A percentile compares a stretch with the other conserved stretches of the same genome.
Conservation (phyloP, 2,888 invertebrate genomes). For the Branchellion lobata region DNA sequence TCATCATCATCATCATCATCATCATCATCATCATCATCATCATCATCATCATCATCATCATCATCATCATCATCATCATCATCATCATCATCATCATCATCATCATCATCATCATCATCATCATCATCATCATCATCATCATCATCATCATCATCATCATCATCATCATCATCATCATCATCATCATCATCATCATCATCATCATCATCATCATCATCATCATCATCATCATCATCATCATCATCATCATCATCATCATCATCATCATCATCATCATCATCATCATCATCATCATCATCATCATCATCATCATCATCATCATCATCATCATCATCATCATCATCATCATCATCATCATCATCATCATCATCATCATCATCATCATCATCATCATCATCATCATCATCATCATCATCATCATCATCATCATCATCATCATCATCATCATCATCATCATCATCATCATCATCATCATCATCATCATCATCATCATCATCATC, state of each 20-base stretch:
- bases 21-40: conserved; percentile 41
- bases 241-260: neutral
- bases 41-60: conserved; percentile 27
- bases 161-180: neutral
- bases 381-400: conserved; percentile 2
- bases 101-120: neutral
- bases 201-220: neutral
- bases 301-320: neutral
- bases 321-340: neutral
- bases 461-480: conserved; percentile 1
- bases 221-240: neutral
- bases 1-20: neutral
- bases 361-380: neutral
- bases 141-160: neutral
- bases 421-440: neutral
- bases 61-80: conserved; percentile 21
- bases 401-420: conserved; percentile 1
- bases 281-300: neutral
- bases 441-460: neutral
- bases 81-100: conserved; percentile 24
- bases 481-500: conserved; percentile 44
- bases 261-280: neutral
- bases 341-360: neutral
- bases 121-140: neutral
- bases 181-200: neutral